phyloP scores from a whole-genome alignment of 2,797 vertebrate species.

The Hylomyscus alleni region DNA sequence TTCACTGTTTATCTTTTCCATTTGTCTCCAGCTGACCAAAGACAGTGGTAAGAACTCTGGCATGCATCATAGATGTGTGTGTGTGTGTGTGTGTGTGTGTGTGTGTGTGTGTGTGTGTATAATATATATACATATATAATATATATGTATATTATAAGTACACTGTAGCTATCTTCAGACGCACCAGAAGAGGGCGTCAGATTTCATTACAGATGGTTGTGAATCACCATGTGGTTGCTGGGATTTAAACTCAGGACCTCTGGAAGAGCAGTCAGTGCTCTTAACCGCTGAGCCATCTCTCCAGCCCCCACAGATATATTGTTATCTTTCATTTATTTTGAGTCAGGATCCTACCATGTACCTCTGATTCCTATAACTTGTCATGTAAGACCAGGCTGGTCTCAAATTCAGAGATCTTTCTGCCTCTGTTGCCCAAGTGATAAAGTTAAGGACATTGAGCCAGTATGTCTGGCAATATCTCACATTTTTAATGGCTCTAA shows the following conservation, averaged over 20 bases:
- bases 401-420: background rate
- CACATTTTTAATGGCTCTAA: background rate
- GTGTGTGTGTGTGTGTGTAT: too few species aligned
- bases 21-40: background rate
- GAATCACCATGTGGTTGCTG: too few species aligned
- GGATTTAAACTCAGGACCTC: too few species aligned
- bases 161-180: too few species aligned
- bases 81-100: too few species aligned
- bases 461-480: background rate
- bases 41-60: background rate
- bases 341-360: background rate
- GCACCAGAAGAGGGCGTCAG: too few species aligned
- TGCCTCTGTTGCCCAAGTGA: background rate
- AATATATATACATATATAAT: too few species aligned
- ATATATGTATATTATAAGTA: too few species aligned
- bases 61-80: background rate
- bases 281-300: too few species aligned
- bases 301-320: background rate
- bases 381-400: background rate
- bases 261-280: too few species aligned
- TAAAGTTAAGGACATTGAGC: background rate
- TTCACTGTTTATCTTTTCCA: background rate
- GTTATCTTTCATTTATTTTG: background rate
- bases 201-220: too few species aligned
- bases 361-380: background rate